Percentiles rank a stretch among this genome's conserved stretches.
Evolutionary conservation across 2,888 invertebrate genomes (phyloP).

Genomic region (Cylindroiulus punctatus): DNA sequence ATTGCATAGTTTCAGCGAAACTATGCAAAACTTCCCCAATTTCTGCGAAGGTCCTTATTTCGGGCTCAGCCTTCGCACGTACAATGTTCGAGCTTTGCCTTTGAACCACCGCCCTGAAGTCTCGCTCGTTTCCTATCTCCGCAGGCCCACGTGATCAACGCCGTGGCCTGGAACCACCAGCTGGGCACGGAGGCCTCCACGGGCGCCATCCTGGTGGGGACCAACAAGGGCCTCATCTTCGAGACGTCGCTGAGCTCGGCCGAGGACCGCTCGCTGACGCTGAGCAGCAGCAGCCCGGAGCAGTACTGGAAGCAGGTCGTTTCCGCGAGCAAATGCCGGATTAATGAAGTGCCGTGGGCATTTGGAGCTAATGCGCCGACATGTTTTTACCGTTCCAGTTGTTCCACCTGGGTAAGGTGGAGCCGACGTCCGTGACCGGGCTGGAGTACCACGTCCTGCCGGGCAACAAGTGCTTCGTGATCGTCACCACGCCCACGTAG

Average conservation of each 20-base stretch:
- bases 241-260: constrained; percentile 11
- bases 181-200: constrained; percentile 75
- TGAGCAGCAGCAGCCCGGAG: constrained; percentile 16
- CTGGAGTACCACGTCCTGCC: constrained; percentile 43
- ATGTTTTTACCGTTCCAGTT: not conserved
- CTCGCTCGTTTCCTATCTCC: constrained; percentile 59
- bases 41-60: no score
- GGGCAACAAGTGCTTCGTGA: constrained; percentile 22
- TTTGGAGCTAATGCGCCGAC: no score
- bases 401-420: constrained; percentile 14
- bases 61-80: no score
- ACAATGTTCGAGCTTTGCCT: no score
- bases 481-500: constrained; percentile 47
- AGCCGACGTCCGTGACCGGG: constrained; percentile 23
- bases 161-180: constrained; percentile 87
- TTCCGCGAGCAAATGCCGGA: no score
- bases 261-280: not conserved
- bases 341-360: no score
- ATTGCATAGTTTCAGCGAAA: no score
- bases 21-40: no score
- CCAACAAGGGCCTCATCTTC: constrained; percentile 74
- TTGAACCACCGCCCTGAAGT: not conserved
- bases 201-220: constrained; percentile 87
- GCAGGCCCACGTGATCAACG: constrained; percentile 83
- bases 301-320: constrained; percentile 26